These are phyloP conservation scores for Nasua narica DNA, from an alignment of 2,797 vertebrate genomes.

Conservation along the genomic window DNA sequence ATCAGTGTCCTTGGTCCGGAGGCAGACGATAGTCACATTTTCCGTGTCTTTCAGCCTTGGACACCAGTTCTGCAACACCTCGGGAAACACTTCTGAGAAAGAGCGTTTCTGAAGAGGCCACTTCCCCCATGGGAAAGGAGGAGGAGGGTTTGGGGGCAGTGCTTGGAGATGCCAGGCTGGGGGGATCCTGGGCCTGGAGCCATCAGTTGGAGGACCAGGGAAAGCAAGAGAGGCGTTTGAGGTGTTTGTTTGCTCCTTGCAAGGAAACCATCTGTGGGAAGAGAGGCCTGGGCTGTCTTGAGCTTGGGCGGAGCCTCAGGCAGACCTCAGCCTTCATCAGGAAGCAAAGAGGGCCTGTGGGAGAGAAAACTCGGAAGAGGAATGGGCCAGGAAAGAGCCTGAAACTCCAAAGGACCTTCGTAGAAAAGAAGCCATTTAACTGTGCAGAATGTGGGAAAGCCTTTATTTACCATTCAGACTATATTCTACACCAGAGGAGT, in stretches of 20 bases:
- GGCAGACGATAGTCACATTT: background rate
- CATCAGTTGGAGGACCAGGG: background rate
- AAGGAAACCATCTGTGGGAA: background rate
- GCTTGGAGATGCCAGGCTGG: background rate
- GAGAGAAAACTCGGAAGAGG: background rate
- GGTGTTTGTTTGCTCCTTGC: background rate
- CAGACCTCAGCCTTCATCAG: background rate
- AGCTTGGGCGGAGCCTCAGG: background rate
- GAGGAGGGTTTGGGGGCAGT: background rate
- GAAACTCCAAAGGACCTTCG: background rate
- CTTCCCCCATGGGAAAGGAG: background rate
- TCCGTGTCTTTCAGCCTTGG: constrained; percentile 35
- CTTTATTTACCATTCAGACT: constrained; percentile 1
- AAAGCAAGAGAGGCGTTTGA: background rate
- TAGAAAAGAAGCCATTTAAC: background rate
- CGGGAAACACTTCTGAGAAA: background rate
- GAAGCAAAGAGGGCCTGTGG: background rate
- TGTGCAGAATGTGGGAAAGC: background rate
- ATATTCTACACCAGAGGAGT: background rate
- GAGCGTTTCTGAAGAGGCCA: background rate
- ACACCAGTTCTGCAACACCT: background rate
- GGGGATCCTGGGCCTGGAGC: background rate
- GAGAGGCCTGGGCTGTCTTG: background rate
- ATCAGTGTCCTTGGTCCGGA: background rate
- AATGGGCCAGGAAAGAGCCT: background rate